Conservation (phyloP, 2,888 invertebrate species). For the Minunthozetes semirufus region DNA sequence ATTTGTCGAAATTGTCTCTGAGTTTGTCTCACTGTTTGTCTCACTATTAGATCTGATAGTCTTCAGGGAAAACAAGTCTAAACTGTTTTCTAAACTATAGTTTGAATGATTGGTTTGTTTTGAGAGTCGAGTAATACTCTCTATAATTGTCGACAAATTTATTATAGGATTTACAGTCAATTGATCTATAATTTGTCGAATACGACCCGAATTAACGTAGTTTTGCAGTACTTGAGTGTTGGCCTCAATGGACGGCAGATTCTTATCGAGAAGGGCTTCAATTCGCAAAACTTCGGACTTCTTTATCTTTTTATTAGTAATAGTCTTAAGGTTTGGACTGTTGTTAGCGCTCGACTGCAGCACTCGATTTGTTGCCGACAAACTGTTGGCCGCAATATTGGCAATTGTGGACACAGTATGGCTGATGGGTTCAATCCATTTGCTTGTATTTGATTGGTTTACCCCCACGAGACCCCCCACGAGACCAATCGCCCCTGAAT, state of each 20-base stretch:
- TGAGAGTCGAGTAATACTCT: not conserved
- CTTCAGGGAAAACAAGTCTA: not conserved
- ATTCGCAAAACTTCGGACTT: conserved; percentile 40
- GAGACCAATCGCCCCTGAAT: too few species aligned
- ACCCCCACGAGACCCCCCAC: not conserved
- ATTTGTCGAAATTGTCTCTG: too few species aligned
- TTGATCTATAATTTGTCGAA: conserved; percentile 38
- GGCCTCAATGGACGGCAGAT: conserved; percentile 40
- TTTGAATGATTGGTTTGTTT: not conserved
- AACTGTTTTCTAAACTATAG: not conserved
- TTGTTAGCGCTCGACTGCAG: not conserved
- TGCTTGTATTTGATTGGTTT: too few species aligned
- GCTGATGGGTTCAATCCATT: too few species aligned
- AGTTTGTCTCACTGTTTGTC: conserved; percentile 1
- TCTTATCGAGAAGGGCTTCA: conserved; percentile 42
- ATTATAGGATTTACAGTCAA: not conserved
- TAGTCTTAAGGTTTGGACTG: not conserved
- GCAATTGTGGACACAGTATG: too few species aligned
- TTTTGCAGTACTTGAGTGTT: conserved; percentile 39
- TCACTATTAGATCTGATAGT: not conserved
- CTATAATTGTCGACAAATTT: not conserved
- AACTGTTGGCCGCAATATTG: conserved; percentile 1
- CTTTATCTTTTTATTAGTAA: not conserved
- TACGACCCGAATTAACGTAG: conserved; percentile 38
- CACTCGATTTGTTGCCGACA: not conserved